Percentiles rank a stretch among this genome's conserved stretches.
These are phyloP conservation scores for Agriopis aurantiaria DNA, from an alignment of 2,888 invertebrate species.

Conservation along the genomic window DNA sequence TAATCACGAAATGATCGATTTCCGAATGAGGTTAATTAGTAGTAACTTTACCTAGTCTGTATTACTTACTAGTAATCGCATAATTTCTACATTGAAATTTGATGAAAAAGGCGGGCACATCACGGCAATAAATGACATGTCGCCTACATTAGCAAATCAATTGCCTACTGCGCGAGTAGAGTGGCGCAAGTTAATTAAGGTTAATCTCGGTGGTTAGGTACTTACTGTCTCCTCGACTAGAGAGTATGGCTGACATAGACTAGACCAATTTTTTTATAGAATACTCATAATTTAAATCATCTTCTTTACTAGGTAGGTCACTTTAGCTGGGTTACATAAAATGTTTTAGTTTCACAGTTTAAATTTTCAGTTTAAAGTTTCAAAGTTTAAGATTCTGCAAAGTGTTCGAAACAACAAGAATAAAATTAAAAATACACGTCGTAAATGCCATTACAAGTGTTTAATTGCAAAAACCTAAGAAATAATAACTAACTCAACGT, in stretches of 20 bases:
- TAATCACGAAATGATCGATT: constrained; percentile 17
- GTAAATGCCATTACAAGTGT: too few relatives aligned
- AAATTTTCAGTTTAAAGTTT: too few relatives aligned
- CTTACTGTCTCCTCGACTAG: constrained; percentile 38
- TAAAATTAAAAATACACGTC: too few relatives aligned
- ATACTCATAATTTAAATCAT: too few relatives aligned
- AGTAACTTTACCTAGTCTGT: too few relatives aligned
- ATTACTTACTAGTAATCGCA: constrained; percentile 1
- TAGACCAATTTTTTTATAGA: constrained; percentile 1
- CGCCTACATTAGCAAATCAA: constrained; percentile 42
- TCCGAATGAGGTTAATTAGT: constrained; percentile 37
- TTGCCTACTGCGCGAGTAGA: constrained; percentile 29
- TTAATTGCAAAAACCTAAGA: too few relatives aligned
- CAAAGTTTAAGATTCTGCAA: too few relatives aligned
- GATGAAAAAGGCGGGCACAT: constrained; percentile 38
- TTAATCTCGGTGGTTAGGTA: constrained; percentile 47
- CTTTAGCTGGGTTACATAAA: too few relatives aligned
- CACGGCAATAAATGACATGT: constrained; percentile 33
- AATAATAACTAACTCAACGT: too few relatives aligned
- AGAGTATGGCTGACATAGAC: constrained; percentile 51
- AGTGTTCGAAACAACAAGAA: too few relatives aligned
- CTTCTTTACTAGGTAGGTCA: too few relatives aligned
- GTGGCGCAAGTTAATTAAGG: constrained; percentile 57
- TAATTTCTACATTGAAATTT: constrained; percentile 38
- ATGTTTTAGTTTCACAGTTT: too few relatives aligned